Conservation (phyloP, 2,888 invertebrate genomes). For the Drosophila longiperda region DNA sequence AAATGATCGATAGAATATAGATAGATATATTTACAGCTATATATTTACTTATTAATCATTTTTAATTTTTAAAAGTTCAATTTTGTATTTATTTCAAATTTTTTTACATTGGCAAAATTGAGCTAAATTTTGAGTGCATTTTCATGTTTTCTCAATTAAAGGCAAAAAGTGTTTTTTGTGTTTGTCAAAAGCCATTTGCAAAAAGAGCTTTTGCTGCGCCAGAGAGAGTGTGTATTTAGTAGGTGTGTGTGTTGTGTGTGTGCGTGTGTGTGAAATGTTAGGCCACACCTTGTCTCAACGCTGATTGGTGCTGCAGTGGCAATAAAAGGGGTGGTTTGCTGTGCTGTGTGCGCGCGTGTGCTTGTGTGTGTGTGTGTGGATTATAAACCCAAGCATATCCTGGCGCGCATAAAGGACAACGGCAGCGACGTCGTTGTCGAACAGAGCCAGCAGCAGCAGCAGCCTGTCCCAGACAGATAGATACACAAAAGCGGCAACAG, state of each 20-base stretch:
- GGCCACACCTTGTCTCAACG: conserved; percentile 83
- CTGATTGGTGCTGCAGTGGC: conserved; percentile 83
- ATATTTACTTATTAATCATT: not conserved
- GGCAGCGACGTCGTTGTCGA: conserved; percentile 54
- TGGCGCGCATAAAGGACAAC: conserved; percentile 66
- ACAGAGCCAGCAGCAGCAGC: conserved; percentile 60
- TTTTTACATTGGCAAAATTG: not conserved
- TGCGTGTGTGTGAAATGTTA: conserved; percentile 35
- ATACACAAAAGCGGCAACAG: conserved; percentile 57
- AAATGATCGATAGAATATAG: conserved; percentile 41
- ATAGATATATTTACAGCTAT: not conserved
- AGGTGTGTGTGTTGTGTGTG: not conserved
- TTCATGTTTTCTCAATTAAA: not conserved
- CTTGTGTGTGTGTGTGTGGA: conserved; percentile 70
- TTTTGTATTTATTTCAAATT: not conserved
- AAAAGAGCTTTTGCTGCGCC: conserved; percentile 38
- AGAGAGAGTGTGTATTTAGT: conserved; percentile 12
- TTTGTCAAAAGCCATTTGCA: conserved; percentile 53
- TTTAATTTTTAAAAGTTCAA: not conserved
- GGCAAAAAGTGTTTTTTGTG: not conserved
- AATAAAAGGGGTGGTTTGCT: conserved; percentile 76
- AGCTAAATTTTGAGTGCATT: not conserved
- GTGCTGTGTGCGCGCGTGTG: conserved; percentile 45
- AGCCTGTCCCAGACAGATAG: conserved; percentile 57
- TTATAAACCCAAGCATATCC: conserved; percentile 81